Conservation (phyloP, 2,888 invertebrate species). For the Norana najaformis region DNA sequence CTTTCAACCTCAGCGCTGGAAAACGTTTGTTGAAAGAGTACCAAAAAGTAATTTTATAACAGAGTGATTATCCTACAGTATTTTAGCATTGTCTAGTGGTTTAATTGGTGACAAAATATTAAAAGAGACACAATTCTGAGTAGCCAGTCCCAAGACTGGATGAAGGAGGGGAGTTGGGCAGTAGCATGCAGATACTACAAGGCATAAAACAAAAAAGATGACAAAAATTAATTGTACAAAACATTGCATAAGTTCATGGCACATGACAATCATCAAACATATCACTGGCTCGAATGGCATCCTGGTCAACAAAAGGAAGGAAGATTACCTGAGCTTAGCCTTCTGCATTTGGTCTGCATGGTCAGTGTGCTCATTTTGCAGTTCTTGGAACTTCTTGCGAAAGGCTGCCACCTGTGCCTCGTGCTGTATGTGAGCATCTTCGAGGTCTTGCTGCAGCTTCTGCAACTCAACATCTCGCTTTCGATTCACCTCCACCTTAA, state of each 20-base stretch:
- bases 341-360: conserved; percentile 99
- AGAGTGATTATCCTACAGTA: too few species aligned
- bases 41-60: too few species aligned
- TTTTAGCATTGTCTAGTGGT: too few species aligned
- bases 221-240: background rate
- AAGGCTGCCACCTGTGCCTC: conserved; percentile 93
- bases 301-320: background rate
- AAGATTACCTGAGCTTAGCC: conserved; percentile 87
- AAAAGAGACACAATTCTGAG: too few species aligned
- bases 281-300: background rate
- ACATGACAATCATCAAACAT: background rate
- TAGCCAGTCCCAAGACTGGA: too few species aligned
- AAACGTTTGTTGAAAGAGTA: too few species aligned
- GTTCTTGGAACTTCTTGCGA: conserved; percentile 99
- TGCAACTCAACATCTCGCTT: conserved; percentile 36
- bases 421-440: conserved; percentile 84
- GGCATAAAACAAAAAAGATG: background rate
- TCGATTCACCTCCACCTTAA: conserved; percentile 30
- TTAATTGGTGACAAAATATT: too few species aligned
- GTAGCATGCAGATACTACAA: background rate
- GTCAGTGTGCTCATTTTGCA: conserved; percentile 98
- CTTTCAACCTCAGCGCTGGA: too few species aligned
- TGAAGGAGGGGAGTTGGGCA: too few species aligned
- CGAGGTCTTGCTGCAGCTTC: conserved; percentile 36
- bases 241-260: background rate